Base-by-base conservation (phyloP, 2,113 vertebrate genomes). In the Spermophilus dauricus region DNA sequence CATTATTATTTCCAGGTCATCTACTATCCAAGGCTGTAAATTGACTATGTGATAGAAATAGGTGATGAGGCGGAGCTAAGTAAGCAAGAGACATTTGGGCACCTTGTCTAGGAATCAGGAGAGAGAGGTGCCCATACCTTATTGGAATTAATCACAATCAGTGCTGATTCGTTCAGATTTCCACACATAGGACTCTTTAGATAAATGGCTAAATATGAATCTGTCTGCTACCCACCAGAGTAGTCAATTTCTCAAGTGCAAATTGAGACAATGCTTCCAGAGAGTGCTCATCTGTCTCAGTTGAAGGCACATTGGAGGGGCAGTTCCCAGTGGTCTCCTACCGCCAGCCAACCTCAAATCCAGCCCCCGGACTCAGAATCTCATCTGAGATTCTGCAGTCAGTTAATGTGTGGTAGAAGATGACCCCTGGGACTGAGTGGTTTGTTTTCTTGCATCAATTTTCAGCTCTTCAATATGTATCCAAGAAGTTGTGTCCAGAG, bases 361-460 rank as follows among this genome's bases (percentile, higher is more conserved):
- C 65, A n/a, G 4, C 13, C 34, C 0, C 32, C 37, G 30, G 11
- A 42, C 37, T 37, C 37, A 37, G 37, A 37, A 37, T 37, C 37
- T 14, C 22, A 10, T 24, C 4, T 0, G 14, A 86, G 7, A n/a
- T 56, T 76, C 72, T 18, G 39, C 39, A 34, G 26, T 48, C 56
- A 14, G 16, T 20, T 4, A 81, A 51, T 2, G 6, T 12, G 1
- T 1, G 0, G 6, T 0, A 17, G 0, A 48, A 37, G 14, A n/a
- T 17, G 4, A 18, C 72, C 78, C 72, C 86, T 20, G 18, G 24
- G 67, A 20, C 28, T 2, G 20, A 34, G 12, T 9, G 34, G 3
- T 39, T 86, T 48, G 70, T 86, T 83, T 89, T 61, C 32, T 8
- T 70, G 51, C 10, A 39, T 51, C 80, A n/a, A 76, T 61, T 65